Base-by-base conservation (phyloP, 2,113 vertebrate species). In the Girardinichthys multiradiatus region DNA sequence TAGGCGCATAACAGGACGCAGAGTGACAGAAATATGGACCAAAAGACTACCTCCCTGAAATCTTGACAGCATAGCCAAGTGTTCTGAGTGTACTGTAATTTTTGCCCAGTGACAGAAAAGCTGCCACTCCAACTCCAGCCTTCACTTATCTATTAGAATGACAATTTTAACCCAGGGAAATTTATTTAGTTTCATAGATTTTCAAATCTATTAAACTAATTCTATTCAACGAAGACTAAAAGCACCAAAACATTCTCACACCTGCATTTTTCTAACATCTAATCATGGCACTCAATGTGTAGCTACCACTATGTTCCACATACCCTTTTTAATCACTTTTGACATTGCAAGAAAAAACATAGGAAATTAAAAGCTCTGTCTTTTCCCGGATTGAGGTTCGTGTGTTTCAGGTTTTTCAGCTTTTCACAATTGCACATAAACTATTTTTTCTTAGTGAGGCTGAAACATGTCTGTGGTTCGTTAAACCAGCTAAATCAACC, bases 1-100 rank as follows among this genome's bases (percentile, higher is more conserved):
- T 64, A 39, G 74, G 57, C 67, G 58, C 65, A 69, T 24, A 74
- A 72, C 76, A 78, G 60, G 64, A 72, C 15, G 42, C 42, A 45
- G 42, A 45, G 17, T 45, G 42, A 45, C 42, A 62, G 33, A 57
- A 26, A 4, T 2, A 63, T 42, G 68, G 48, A n/a, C 48, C 48
- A 54, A 54, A 54, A 54, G 48, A n/a, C 48, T n/a, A 70, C 72
- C 57, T 63, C 59, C 75, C 64, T 8, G 4, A 81, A 81, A 72
- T 74, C 60, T 76, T 57, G 21, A 54, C 19, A 54, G 48, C 8
- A 10, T 10, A 54, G 19, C 2, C 48, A 54, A n/a, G 48, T 54
- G 64, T 30, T 61, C 19, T 28, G 19, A 31, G 30, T 61, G 59
- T 13, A 29, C 59, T 30, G 42, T 15, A 30, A 31, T 19, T 19